Evolutionary conservation across 2,797 vertebrate genomes (phyloP), one percentile per base, ranked within the genome.

Genomic region (Esox lucius): DNA sequence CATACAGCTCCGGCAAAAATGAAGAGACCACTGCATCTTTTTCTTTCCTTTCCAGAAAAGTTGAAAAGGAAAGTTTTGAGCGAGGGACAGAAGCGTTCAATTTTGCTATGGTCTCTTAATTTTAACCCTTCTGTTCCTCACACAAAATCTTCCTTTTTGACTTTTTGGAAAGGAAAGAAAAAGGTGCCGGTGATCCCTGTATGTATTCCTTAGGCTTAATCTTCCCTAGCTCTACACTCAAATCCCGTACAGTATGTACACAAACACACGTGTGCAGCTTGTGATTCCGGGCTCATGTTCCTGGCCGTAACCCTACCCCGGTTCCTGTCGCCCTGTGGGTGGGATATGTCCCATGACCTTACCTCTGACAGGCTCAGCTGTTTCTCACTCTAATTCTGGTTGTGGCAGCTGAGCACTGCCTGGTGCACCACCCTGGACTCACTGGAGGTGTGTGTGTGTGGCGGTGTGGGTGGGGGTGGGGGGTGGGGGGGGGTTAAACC

Each of bases 381-480:
- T 90, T 91, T 86, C 81, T 82, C 72, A 79, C 82, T 91, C 90
- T 91, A 91, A 93, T 91, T 93, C 89, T 84, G 89, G 90, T 88
- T 80, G 73, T 28, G 88, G 82, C 91, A 92, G 91, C 91, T 93
- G 91, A 92, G 82, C 80, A 79, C 78, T 81, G 85, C 71, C 46
- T 42, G 64, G 53, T 16, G 56, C 53, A 22, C 53, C n/a, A 56
- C n/a, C n/a, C 19, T 8, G n/a, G 53, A 56, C n/a, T 17, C 53
- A 56, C 53, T 56, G 53, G 35, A n/a, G 19, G 31, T n/a, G 35
- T 7, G 35, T 39, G 3, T n/a, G n/a, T n/a, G n/a, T n/a, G n/a
- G n/a, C n/a, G n/a, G n/a, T n/a, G n/a, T n/a, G n/a, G n/a, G n/a
- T n/a, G n/a, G n/a, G n/a, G n/a, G n/a, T n/a, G n/a, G n/a, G n/a